Evolutionary conservation across 2,888 invertebrate genomes (phyloP), one percentile per base, ranked within the genome.

Genomic region (Siphlonurus alternatus): DNA sequence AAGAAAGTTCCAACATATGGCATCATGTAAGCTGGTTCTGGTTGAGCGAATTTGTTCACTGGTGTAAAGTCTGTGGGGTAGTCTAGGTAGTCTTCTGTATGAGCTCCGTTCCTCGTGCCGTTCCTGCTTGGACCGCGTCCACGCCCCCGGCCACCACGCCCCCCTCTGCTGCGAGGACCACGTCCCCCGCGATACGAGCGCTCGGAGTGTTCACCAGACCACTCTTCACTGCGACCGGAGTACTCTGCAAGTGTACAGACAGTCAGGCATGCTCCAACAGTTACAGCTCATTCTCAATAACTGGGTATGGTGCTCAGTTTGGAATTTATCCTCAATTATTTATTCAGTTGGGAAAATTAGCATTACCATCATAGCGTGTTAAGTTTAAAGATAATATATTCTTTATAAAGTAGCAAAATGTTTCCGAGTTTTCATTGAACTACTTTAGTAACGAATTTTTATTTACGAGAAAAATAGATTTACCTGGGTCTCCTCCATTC

Each of bases 1-100:
- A 80, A 81, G 74, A 81, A 85, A 7, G 80, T 80, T 60, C 81
- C 82, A 79, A 81, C 79, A 68, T 79, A 82, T 64, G 81, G 81
- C 72, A 81, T 76, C 72, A 78, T 73, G 67, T 73, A 77, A 64
- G 65, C 67, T 63, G 64, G 68, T 61, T 61, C 22, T 10, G 19
- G 19, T 56, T 56, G 19, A 56, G 56, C 5, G 62, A 65, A 67
- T 62, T 67, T 68, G 65, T 66, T 66, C 23, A 67, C 64, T 73
- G 77, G 77, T 53, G 74, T 69, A 70, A 75, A 79, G 67, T 80
- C 79, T 2, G 75, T 69, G 2, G 76, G 73, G 69, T 76, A 80
- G 70, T 79, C 80, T 1, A 75, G 68, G 71, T 77, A 80, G 60
- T 81, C 80, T 38, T 65, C 67, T 15, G 61, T 23, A 67, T 68